A percentile compares a stretch with the other conserved stretches of the same genome.
Evolutionary conservation across 2,888 invertebrate genomes (phyloP).

Genomic region (Lasioglossum calceatum): DNA sequence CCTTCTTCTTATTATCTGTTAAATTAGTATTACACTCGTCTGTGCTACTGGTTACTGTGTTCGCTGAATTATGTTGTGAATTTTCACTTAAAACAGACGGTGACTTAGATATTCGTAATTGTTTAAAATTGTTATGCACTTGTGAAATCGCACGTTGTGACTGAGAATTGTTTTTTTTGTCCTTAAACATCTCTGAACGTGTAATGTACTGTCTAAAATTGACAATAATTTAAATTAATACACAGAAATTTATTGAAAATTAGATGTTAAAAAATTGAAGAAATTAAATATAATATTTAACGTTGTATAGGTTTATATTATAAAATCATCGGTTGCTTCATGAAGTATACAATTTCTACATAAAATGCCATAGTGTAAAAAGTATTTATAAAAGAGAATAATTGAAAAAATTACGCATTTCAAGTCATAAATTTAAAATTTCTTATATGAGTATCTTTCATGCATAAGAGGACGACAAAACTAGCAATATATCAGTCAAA

Average conservation of each 20-base stretch:
- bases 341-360: not conserved
- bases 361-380: not conserved
- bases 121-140: slow-evolving; percentile 62
- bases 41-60: not conserved
- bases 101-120: slow-evolving; percentile 61
- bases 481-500: not conserved
- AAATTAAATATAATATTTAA: slow-evolving; percentile 1
- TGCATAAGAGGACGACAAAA: not conserved
- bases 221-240: not conserved
- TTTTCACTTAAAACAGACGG: slow-evolving; percentile 25
- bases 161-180: slow-evolving; percentile 59
- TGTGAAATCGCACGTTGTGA: slow-evolving; percentile 35
- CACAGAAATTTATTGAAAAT: not conserved
- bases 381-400: not conserved
- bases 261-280: not conserved
- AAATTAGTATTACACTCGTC: slow-evolving; percentile 26
- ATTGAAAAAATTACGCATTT: not conserved
- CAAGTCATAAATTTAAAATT: not conserved
- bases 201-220: slow-evolving; percentile 12
- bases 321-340: not conserved
- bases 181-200: slow-evolving; percentile 61
- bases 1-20: slow-evolving; percentile 10
- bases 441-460: not conserved
- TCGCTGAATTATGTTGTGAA: slow-evolving; percentile 31
- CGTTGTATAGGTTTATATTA: not conserved